Base-by-base conservation (phyloP, 2,797 vertebrate species). In the Danionella dracula region DNA sequence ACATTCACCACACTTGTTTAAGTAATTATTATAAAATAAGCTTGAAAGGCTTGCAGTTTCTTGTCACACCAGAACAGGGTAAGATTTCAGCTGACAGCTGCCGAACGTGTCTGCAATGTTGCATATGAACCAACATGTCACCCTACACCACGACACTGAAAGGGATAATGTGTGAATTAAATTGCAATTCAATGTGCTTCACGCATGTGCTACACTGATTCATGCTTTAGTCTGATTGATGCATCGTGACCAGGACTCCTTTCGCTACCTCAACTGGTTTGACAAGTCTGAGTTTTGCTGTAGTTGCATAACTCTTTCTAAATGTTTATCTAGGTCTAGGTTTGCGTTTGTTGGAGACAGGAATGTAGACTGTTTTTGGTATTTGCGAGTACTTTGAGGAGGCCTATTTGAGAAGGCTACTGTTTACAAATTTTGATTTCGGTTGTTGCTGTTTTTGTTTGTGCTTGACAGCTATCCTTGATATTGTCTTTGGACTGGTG, bases 21-120 rank as follows among this genome's bases (percentile, higher is more conserved):
- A 13, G 35, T 38, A n/a, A n/a, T n/a, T n/a, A n/a, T n/a, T n/a
- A n/a, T n/a, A n/a, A n/a, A n/a, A n/a, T n/a, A n/a, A n/a, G n/a
- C n/a, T n/a, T n/a, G n/a, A n/a, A n/a, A n/a, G n/a, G n/a, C n/a
- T n/a, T n/a, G n/a, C n/a, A n/a, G n/a, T n/a, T n/a, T n/a, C n/a
- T n/a, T n/a, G n/a, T n/a, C n/a, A n/a, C n/a, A n/a, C n/a, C n/a
- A n/a, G n/a, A n/a, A 31, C 44, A n/a, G 31, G 13, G 16, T 6
- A 9, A 77, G 78, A 82, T 79, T 73, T 72, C 61, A 65, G 59
- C 69, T 79, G 79, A 85, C 84, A 78, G 83, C 81, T 84, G 45
- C 45, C 51, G 37, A 45, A 9, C 19, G 37, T 11, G 8, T 38
- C 21, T 29, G 1, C 17, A 16, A 21, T 8, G 5, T 53, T 63